phyloP scores from a whole-genome alignment of 2,888 invertebrate genomes.

The Eupithecia tripunctaria region DNA sequence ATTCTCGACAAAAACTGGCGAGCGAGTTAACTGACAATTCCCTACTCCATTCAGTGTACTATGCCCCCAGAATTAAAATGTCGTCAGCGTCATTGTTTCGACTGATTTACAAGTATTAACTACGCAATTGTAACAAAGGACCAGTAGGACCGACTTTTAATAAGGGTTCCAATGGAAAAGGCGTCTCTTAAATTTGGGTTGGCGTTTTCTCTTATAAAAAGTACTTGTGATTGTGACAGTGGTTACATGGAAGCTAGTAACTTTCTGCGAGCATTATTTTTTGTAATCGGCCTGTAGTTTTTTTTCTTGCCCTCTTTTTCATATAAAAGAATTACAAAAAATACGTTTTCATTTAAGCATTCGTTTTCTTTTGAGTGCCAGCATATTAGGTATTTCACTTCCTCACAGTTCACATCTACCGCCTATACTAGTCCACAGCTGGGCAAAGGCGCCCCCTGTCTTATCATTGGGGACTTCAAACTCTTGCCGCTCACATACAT shows the following conservation, averaged over 20 bases:
- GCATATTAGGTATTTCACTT: too few species aligned
- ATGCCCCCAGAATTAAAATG: constrained; percentile 23
- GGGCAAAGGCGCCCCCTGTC: too few species aligned
- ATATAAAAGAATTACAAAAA: neutral
- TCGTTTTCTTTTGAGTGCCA: too few species aligned
- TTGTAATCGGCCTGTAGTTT: neutral
- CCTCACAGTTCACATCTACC: too few species aligned
- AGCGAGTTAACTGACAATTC: neutral
- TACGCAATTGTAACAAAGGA: constrained; percentile 25
- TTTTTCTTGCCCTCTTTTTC: neutral
- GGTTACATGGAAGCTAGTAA: neutral
- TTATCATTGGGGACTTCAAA: neutral
- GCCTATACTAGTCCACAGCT: too few species aligned
- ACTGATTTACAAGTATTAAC: constrained; percentile 31
- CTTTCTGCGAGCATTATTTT: neutral
- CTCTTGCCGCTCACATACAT: neutral
- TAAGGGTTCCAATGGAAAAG: constrained; percentile 20
- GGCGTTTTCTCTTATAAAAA: neutral
- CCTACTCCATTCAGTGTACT: constrained; percentile 9
- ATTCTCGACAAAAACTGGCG: neutral
- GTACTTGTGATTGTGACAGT: neutral
- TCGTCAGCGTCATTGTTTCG: constrained; percentile 29
- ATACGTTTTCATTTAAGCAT: too few species aligned
- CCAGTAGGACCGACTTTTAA: constrained; percentile 17
- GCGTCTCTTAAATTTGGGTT: neutral